Base-by-base conservation (phyloP, 2,888 invertebrate genomes). In the Tanytarsus gracilentus region DNA sequence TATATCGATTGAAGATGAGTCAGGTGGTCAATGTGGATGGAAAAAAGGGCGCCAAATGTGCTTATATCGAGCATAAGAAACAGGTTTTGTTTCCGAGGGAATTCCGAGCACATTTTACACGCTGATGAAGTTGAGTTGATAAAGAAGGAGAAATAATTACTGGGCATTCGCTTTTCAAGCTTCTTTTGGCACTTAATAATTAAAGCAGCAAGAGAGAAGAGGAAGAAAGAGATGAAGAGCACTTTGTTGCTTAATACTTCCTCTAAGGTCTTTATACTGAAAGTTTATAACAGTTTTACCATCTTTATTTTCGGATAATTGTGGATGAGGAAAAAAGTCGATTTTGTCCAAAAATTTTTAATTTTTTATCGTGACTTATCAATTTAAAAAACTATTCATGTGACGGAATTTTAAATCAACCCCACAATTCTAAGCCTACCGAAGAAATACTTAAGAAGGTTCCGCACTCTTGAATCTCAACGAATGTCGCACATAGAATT, bases 41-140 rank as follows among this genome's bases (percentile, higher is more conserved):
- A 21, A 44, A 44, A 44, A 33, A 44, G 18, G 44, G 44, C 44
- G 44, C 44, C 44, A 44, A 44, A 44, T n/a, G n/a, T n/a, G n/a
- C n/a, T n/a, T n/a, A 44, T 44, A 23, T 18, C 11, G 44, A 44
- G 18, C 7, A 18, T 23, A 44, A 23, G 21, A 44, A 44, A 44
- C 44, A 44, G 44, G 44, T 44, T 44, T 44, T 44, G 14, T 39
- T 14, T 39, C 14, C 16, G n/a, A 14, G 36, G 36, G 36, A 36
- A 36, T 36, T 36, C 36, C 36, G 36, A 14, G 16, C n/a, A 16
- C n/a, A 36, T n/a, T 36, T 4, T 14, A 36, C 16, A 14, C 16
- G 16, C 16, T 36, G 36, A 36, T 36, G 16, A 36, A 36, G 36
- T n/a, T 14, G 36, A 16, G 36, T 36, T 16, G 36, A 4, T 36